phyloP scores from a whole-genome alignment of 2,888 invertebrate species.

The Lamproptera curius region DNA sequence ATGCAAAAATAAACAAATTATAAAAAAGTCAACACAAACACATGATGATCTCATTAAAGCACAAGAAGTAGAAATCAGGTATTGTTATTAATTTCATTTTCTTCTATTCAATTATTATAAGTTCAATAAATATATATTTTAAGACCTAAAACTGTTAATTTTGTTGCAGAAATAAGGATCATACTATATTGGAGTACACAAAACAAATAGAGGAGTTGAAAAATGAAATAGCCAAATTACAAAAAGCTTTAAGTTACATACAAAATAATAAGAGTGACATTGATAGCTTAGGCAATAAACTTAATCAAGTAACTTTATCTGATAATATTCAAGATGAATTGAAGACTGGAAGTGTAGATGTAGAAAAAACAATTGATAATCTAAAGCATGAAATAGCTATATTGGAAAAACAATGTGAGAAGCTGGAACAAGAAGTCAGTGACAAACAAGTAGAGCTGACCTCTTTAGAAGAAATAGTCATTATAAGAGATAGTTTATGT shows the following conservation, averaged over 20 bases:
- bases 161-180: slow-evolving; percentile 61
- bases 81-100: slow-evolving; percentile 15
- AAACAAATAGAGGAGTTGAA: slow-evolving; percentile 68
- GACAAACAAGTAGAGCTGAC: slow-evolving; percentile 61
- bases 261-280: slow-evolving; percentile 32
- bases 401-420: slow-evolving; percentile 55
- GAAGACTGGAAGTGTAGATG: slow-evolving; percentile 19
- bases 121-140: too few species aligned
- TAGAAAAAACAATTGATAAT: slow-evolving; percentile 33
- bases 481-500: slow-evolving; percentile 63
- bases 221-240: slow-evolving; percentile 48
- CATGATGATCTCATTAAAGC: slow-evolving; percentile 57
- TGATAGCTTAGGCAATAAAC: slow-evolving; percentile 37
- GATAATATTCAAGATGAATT: slow-evolving; percentile 23
- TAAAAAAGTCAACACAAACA: slow-evolving; percentile 33
- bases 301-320: slow-evolving; percentile 33
- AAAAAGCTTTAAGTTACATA: slow-evolving; percentile 31
- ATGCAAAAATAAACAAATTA: slow-evolving; percentile 30
- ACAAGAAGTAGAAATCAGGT: slow-evolving; percentile 71
- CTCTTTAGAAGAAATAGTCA: slow-evolving; percentile 64
- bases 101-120: too few species aligned
- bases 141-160: not conserved
- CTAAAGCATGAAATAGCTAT: slow-evolving; percentile 45
- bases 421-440: slow-evolving; percentile 58
- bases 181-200: slow-evolving; percentile 60